Evolutionary conservation across 2,113 vertebrate species (phyloP).

Genomic region (Thamnophis sirtalis): DNA sequence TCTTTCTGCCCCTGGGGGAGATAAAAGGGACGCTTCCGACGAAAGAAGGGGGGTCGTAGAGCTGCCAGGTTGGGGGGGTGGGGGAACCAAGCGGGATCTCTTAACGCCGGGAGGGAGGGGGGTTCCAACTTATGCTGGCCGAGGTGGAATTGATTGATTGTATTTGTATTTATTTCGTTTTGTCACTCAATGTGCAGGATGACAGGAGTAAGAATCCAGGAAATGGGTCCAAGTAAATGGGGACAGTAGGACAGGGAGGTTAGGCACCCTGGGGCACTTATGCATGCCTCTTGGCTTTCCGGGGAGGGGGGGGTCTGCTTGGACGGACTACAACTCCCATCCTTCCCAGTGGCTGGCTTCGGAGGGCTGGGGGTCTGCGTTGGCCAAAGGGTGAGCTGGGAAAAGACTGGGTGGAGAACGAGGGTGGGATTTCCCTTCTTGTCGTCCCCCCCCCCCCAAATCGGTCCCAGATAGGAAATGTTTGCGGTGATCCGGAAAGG

Average conservation of each 20-base stretch:
- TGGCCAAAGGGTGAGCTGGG: background rate
- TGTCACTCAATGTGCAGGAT: too few relatives aligned
- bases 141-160: too few relatives aligned
- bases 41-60: background rate
- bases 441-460: rapidly evolving
- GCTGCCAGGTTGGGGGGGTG: too few relatives aligned
- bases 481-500: background rate
- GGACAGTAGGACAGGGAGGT: too few relatives aligned
- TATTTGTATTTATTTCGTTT: too few relatives aligned
- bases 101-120: too few relatives aligned
- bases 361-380: background rate
- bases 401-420: background rate
- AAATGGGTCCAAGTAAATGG: too few relatives aligned
- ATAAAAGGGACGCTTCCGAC: too few relatives aligned
- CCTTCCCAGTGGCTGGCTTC: too few relatives aligned
- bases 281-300: background rate
- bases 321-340: background rate
- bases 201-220: too few relatives aligned
- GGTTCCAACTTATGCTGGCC: background rate
- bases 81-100: too few relatives aligned
- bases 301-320: background rate
- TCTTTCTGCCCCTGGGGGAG: background rate
- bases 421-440: background rate
- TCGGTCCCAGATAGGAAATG: background rate
- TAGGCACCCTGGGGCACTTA: too few relatives aligned